Evolutionary conservation across 2,888 invertebrate species (phyloP).

Genomic region (Elgonia sp.): DNA sequence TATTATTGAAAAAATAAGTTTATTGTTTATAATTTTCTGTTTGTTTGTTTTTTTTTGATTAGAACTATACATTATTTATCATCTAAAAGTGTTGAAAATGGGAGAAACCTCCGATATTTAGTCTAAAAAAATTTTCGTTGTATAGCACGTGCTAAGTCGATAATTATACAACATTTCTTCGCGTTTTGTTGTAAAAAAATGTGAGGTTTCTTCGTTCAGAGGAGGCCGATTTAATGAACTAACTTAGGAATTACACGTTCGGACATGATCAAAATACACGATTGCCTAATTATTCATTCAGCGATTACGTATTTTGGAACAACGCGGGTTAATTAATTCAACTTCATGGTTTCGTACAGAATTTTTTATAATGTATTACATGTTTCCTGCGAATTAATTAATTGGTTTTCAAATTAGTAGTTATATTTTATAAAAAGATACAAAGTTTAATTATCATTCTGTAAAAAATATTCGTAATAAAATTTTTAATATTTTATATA

Average conservation of each 20-base stretch:
- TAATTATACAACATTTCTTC: slow-evolving; percentile 60
- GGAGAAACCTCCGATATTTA: neutral
- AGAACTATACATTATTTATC: neutral
- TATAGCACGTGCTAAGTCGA: slow-evolving; percentile 40
- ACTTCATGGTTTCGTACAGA: slow-evolving; percentile 27
- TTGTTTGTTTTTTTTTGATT: too few species aligned
- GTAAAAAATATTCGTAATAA: too few species aligned
- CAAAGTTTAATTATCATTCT: too few species aligned
- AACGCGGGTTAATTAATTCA: slow-evolving; percentile 41
- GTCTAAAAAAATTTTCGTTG: slow-evolving; percentile 21
- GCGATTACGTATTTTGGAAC: slow-evolving; percentile 56
- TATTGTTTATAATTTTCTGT: too few species aligned
- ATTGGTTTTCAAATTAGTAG: neutral
- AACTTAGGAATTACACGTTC: slow-evolving; percentile 58
- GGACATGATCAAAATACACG: slow-evolving; percentile 68
- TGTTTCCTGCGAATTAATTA: slow-evolving; percentile 1
- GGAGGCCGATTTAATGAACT: slow-evolving; percentile 67
- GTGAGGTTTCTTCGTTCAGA: slow-evolving; percentile 30
- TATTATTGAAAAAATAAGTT: too few species aligned
- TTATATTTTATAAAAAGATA: too few species aligned
- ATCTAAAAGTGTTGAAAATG: neutral
- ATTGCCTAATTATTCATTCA: slow-evolving; percentile 64
- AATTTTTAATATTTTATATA: too few species aligned
- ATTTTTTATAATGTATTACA: slow-evolving; percentile 3
- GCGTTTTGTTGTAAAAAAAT: slow-evolving; percentile 53